A percentile compares a stretch with the other conserved stretches of the same genome.
phyloP scores from a whole-genome alignment of 2,113 vertebrate species.

The human (Homo sapiens) region GRCh38 chr12:52815001-52815500 shows the following conservation, averaged over 20 bases:
- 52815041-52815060: neutral
- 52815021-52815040: accelerated
- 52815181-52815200: neutral
- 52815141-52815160: neutral
- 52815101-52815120: neutral
- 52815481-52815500: no score
- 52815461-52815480: no score
- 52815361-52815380: no score
- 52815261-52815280: neutral
- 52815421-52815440: no score
- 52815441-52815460: no score
- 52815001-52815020: neutral
- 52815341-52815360: no score
- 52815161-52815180: neutral
- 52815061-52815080: neutral
- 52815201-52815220: neutral
- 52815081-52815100: neutral
- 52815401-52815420: no score
- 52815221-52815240: neutral
- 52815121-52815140: neutral
- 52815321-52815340: no score
- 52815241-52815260: neutral
- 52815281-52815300: neutral
- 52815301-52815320: no score
- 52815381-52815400: no score